These are phyloP conservation scores for Chelonoidis abingdonii DNA, from an alignment of 2,113 vertebrate genomes.

Conservation along the genomic window DNA sequence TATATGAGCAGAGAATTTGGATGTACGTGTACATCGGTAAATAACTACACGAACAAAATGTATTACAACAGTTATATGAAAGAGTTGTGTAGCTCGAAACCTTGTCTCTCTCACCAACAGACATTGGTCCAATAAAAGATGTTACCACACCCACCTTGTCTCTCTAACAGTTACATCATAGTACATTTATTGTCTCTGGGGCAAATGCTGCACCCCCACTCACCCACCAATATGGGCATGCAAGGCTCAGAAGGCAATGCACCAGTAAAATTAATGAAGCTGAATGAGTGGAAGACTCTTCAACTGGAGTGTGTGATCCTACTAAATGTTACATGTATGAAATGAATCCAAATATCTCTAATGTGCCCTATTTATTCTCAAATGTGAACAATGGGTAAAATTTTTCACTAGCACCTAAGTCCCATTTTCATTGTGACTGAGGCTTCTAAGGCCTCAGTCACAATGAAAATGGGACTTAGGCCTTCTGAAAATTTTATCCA, in stretches of 20 bases:
- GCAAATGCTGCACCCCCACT: neutral
- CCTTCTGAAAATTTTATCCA: no score
- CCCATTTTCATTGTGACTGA: no score
- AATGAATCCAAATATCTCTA: neutral
- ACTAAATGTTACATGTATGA: fast-evolving
- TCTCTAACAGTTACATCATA: neutral
- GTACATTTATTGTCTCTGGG: neutral
- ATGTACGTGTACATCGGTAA: neutral
- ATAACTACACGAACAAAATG: neutral
- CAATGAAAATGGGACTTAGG: no score
- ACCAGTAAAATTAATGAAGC: neutral
- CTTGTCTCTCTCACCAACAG: neutral
- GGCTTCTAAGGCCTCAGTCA: no score
- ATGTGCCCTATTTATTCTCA: neutral
- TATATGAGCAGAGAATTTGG: neutral
- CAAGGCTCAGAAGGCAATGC: neutral
- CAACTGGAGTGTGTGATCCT: neutral
- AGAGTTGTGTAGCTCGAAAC: neutral
- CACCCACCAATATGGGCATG: neutral
- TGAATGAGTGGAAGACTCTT: neutral
- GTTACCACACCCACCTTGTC: neutral
- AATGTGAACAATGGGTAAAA: neutral
- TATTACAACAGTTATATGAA: neutral
- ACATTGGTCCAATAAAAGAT: neutral
- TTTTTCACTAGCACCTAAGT: neutral